Percentiles rank a stretch among this genome's conserved stretches.
Evolutionary conservation across 2,113 vertebrate genomes (phyloP).

Genomic region (Urocolius indicus): DNA sequence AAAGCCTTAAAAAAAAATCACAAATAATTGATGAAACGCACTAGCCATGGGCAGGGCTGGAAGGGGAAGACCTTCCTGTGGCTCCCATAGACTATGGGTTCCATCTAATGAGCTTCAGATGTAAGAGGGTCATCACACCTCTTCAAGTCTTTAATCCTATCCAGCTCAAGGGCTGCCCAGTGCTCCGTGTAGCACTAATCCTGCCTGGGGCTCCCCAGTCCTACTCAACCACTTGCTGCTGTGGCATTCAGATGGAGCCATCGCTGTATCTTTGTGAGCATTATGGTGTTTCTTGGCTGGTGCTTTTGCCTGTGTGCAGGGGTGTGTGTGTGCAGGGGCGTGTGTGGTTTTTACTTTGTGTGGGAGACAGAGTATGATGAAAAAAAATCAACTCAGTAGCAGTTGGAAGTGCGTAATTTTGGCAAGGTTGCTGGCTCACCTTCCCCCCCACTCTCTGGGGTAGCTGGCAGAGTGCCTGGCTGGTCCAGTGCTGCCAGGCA

Average conservation of each 20-base stretch:
- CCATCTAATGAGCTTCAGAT: not conserved
- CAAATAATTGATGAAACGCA: not conserved
- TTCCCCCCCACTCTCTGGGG: not conserved
- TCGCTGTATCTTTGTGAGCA: rapidly evolving
- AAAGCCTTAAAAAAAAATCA: not conserved
- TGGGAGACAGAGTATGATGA: not conserved
- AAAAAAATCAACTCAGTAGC: not conserved
- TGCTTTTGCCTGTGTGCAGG: not conserved
- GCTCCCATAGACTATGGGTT: not conserved
- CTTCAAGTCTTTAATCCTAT: not conserved
- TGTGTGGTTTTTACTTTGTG: not conserved
- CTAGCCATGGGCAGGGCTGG: not conserved
- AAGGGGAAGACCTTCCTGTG: not conserved
- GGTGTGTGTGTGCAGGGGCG: rapidly evolving
- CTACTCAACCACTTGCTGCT: rapidly evolving
- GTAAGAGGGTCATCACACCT: not conserved
- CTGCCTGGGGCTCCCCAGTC: not conserved
- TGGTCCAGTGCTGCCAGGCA: not conserved
- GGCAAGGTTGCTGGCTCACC: not conserved
- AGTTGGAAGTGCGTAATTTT: not conserved
- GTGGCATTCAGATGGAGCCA: not conserved
- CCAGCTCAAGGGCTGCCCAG: not conserved
- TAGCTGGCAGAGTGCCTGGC: slow-evolving; percentile 8
- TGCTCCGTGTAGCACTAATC: not conserved
- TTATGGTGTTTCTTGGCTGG: not conserved